Percentiles rank a stretch among this genome's conserved stretches.
These are phyloP conservation scores for fruit fly (Drosophila melanogaster) DNA, from an alignment of 1,140 invertebrate genomes.

Conservation along the genomic window Release_6_plus_ISO1_MT NT_037436.4:4489501-4490000, in stretches of 20 bases:
- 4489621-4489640: constrained; percentile 25
- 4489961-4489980: too few relatives aligned
- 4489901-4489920: too few relatives aligned
- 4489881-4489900: too few relatives aligned
- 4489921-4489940: too few relatives aligned
- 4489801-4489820: constrained; percentile 22
- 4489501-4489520: constrained; percentile 33
- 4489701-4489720: constrained; percentile 30
- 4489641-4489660: constrained; percentile 56
- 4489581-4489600: constrained; percentile 56
- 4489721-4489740: constrained; percentile 45
- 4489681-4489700: constrained; percentile 73
- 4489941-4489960: too few relatives aligned
- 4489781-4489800: constrained; percentile 55
- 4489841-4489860: constrained; percentile 47
- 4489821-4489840: constrained; percentile 48
- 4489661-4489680: constrained; percentile 49
- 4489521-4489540: constrained; percentile 64
- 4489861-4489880: background rate
- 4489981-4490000: too few relatives aligned
- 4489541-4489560: constrained; percentile 39
- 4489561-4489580: constrained; percentile 63
- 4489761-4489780: constrained; percentile 47
- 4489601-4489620: constrained; percentile 27
- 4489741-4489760: constrained; percentile 71